Evolutionary conservation across 2,113 vertebrate species (phyloP).

Genomic region (Rattus rattus): DNA sequence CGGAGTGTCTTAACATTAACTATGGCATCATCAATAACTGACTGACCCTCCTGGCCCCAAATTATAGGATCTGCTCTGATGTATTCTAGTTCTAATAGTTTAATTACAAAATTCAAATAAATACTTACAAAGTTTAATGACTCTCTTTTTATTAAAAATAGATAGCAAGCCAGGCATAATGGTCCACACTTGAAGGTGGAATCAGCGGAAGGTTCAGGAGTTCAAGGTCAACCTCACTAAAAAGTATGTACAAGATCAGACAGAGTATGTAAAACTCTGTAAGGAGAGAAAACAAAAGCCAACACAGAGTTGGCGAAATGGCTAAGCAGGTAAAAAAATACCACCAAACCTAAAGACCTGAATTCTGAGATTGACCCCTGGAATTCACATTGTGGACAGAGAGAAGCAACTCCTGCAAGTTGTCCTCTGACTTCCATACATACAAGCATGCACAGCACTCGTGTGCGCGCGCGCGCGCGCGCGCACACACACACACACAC

Average conservation of each 20-base stretch:
- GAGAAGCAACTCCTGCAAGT: neutral
- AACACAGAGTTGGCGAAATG: neutral
- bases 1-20: neutral
- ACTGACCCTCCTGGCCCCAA: neutral
- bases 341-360: neutral
- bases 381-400: neutral
- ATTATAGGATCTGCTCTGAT: neutral
- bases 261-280: neutral
- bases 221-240: neutral
- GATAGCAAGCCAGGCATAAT: neutral
- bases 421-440: neutral
- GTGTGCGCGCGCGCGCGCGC: fast-evolving
- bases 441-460: neutral
- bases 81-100: neutral
- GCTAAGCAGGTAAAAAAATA: neutral
- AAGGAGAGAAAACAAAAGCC: neutral
- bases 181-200: neutral
- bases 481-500: neutral
- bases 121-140: neutral
- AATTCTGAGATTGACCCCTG: neutral
- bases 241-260: neutral
- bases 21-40: neutral
- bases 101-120: conserved; percentile 41
- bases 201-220: neutral
- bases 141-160: conserved; percentile 1